These are phyloP conservation scores for Ptilorrhoa leucosticta DNA, from an alignment of 2,113 vertebrate species.

Conservation along the genomic window DNA sequence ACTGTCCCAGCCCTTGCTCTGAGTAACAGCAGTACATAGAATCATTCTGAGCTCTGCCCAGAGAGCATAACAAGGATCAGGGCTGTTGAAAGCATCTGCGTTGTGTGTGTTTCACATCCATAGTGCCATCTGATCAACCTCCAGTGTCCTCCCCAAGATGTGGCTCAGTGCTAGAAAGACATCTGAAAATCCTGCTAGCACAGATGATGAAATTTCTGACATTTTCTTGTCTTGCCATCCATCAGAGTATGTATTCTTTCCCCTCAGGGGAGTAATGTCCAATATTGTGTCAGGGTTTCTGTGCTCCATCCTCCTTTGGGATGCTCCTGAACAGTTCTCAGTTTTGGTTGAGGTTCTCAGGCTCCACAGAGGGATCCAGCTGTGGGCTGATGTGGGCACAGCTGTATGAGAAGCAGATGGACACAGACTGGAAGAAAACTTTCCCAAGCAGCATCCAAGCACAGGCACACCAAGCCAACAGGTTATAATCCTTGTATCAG, in stretches of 20 bases:
- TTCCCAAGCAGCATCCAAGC: neutral
- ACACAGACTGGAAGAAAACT: neutral
- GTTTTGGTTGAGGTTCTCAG: rapidly evolving
- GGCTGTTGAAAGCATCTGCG: neutral
- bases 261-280: neutral
- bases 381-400: neutral
- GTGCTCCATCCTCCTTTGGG: neutral
- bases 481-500: neutral
- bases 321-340: neutral
- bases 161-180: neutral
- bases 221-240: neutral
- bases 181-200: neutral
- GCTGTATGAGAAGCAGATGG: neutral
- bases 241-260: neutral
- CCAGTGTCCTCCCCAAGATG: neutral
- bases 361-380: neutral
- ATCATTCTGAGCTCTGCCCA: neutral
- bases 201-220: neutral
- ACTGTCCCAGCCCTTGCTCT: neutral
- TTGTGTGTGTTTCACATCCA: neutral
- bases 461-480: neutral
- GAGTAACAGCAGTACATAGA: neutral
- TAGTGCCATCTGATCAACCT: neutral
- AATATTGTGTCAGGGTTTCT: neutral
- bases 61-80: neutral